Evolutionary conservation across 2,888 invertebrate species (phyloP).

Genomic region (Darwinula stevensoni): DNA sequence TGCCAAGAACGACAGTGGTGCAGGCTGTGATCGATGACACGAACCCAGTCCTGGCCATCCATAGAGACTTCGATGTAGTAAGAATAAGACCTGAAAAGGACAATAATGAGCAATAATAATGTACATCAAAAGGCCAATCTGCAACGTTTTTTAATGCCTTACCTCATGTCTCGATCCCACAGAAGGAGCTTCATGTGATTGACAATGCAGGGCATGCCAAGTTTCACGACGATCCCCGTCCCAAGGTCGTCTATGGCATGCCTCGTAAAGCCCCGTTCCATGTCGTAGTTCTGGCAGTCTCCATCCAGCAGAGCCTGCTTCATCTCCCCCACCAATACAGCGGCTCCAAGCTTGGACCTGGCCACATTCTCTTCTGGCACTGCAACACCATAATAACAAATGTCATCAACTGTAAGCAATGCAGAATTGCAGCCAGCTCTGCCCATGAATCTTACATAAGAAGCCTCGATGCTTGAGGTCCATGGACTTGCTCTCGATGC

Average conservation of each 20-base stretch:
- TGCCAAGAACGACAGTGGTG: slow-evolving; percentile 94
- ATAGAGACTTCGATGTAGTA: slow-evolving; percentile 60
- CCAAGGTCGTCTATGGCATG: slow-evolving; percentile 46
- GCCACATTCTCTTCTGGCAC: slow-evolving; percentile 82
- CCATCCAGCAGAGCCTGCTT: slow-evolving; percentile 62
- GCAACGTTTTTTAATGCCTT: too few relatives aligned
- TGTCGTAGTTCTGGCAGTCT: slow-evolving; percentile 54
- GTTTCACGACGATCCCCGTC: slow-evolving; percentile 46
- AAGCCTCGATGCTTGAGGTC: slow-evolving; percentile 52
- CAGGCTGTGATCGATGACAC: slow-evolving; percentile 65
- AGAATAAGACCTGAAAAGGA: slow-evolving; percentile 36
- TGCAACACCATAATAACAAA: slow-evolving; percentile 18
- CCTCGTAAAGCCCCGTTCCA: slow-evolving; percentile 70
- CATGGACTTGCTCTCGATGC: slow-evolving; percentile 42
- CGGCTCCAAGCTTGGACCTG: slow-evolving; percentile 40
- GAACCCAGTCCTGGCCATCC: slow-evolving; percentile 80
- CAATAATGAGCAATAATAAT: slow-evolving; percentile 4
- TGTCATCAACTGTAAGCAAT: too few relatives aligned
- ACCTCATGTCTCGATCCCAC: slow-evolving; percentile 75
- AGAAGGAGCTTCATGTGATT: slow-evolving; percentile 74
- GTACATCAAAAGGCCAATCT: slow-evolving; percentile 5
- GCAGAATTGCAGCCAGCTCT: too few relatives aligned
- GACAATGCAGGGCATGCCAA: slow-evolving; percentile 50
- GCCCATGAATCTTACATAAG: background rate
- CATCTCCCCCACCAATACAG: slow-evolving; percentile 70